Percentiles rank a stretch among this genome's conserved stretches.
Evolutionary conservation across 2,797 vertebrate genomes (phyloP).

Genomic region (Philypnodon macrostomus): DNA sequence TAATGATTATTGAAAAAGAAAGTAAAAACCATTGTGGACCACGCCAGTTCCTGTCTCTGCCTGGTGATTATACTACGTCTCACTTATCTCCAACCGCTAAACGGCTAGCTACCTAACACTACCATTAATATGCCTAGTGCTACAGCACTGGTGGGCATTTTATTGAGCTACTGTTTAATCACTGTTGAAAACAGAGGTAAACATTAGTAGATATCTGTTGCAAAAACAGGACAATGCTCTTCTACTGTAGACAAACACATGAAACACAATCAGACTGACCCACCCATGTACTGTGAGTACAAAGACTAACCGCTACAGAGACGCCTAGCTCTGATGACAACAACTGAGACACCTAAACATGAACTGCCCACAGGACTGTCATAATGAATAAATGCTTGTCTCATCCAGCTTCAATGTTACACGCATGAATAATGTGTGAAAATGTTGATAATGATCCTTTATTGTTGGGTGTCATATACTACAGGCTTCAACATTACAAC

Average conservation of each 20-base stretch:
- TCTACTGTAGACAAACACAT: constrained; percentile 8
- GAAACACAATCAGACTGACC: not conserved
- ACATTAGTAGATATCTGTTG: not conserved
- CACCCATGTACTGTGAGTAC: constrained; percentile 7
- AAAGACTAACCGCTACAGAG: not conserved
- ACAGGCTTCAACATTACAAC: too few species aligned
- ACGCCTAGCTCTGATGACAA: constrained; percentile 14
- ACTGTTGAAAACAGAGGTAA: not conserved
- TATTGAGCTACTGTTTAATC: not conserved
- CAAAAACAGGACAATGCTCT: not conserved
- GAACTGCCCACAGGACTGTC: not conserved
- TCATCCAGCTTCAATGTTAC: too few species aligned
- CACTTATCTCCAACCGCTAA: too few species aligned
- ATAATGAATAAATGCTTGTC: not conserved
- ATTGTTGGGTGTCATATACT: too few species aligned
- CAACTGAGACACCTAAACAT: constrained; percentile 12
- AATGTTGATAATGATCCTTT: too few species aligned
- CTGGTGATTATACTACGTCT: too few species aligned
- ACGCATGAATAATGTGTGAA: too few species aligned
- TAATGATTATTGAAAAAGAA: too few species aligned
- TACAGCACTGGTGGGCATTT: not conserved
- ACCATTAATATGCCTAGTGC: too few species aligned
- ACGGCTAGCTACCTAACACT: not conserved
- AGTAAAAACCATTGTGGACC: too few species aligned
- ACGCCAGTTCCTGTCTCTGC: too few species aligned